A percentile compares a stretch with the other conserved stretches of the same genome.
phyloP scores from a whole-genome alignment of 2,888 invertebrate species.

The Agrypnus murinus region DNA sequence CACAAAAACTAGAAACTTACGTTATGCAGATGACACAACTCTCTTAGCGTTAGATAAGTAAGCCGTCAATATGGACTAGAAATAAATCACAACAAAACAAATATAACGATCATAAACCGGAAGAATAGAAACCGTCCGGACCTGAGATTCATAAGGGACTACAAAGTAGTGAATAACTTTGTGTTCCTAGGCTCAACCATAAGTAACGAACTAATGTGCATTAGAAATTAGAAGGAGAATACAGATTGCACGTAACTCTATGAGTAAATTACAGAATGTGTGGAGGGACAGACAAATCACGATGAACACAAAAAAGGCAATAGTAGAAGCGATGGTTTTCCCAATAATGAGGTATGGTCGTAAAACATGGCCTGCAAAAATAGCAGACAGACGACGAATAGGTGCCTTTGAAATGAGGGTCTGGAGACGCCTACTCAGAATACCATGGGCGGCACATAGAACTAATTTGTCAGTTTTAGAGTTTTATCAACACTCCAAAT shows the following conservation, averaged over 20 bases:
- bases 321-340: background rate
- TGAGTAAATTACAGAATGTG: background rate
- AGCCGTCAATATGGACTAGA: too few species aligned
- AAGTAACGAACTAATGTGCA: background rate
- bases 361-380: background rate
- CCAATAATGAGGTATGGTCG: background rate
- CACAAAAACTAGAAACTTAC: conserved; percentile 4
- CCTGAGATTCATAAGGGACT: too few species aligned
- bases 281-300: background rate
- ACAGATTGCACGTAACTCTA: background rate
- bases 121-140: conserved; percentile 1
- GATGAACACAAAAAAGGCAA: background rate
- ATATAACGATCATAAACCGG: background rate
- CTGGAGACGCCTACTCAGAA: background rate
- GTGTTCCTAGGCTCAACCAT: background rate
- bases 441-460: conserved; percentile 1
- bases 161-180: conserved; percentile 5
- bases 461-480: background rate
- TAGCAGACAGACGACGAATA: background rate
- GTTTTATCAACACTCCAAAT: too few species aligned
- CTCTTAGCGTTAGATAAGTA: too few species aligned
- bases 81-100: conserved; percentile 18
- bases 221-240: background rate
- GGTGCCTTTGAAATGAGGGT: background rate
- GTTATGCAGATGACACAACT: conserved; percentile 17